phyloP scores from a whole-genome alignment of 2,888 invertebrate species.

The Philonicus albiceps region DNA sequence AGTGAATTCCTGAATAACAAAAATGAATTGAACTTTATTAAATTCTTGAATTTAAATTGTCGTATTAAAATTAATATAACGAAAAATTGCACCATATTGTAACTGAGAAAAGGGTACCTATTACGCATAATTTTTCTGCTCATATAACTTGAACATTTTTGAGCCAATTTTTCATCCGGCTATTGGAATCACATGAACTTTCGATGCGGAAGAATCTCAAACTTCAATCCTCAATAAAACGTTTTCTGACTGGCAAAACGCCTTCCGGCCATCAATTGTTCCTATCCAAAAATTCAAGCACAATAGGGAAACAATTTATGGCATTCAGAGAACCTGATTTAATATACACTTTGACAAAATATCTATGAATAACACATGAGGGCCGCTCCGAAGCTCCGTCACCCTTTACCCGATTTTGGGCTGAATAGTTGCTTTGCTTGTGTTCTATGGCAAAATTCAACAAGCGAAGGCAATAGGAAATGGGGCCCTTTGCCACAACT shows the following conservation, averaged over 20 bases:
- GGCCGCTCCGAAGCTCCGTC: not conserved
- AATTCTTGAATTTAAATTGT: no score
- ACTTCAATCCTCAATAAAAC: not conserved
- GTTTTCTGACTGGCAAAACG: slow-evolving; percentile 30
- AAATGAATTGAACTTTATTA: no score
- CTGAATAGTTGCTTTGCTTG: not conserved
- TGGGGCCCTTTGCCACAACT: not conserved
- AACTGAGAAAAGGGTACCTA: not conserved
- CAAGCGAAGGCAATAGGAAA: not conserved
- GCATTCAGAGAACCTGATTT: slow-evolving; percentile 37
- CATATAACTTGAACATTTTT: not conserved
- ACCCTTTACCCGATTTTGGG: not conserved
- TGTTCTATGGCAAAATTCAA: slow-evolving; percentile 23
- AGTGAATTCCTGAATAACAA: no score
- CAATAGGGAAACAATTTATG: slow-evolving; percentile 39
- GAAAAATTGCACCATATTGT: not conserved
- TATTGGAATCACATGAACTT: slow-evolving; percentile 12
- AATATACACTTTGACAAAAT: slow-evolving; percentile 42
- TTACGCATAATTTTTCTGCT: not conserved
- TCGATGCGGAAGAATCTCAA: slow-evolving; percentile 2
- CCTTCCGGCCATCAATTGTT: slow-evolving; percentile 31
- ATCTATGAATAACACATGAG: slow-evolving; percentile 38
- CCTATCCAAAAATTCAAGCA: slow-evolving; percentile 26
- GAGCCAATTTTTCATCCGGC: not conserved
- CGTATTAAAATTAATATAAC: not conserved